Evolutionary conservation across 1,140 invertebrate species (phyloP), one percentile per base, ranked within the genome.

Genomic region (Drosophila pseudoobscura): DNA sequence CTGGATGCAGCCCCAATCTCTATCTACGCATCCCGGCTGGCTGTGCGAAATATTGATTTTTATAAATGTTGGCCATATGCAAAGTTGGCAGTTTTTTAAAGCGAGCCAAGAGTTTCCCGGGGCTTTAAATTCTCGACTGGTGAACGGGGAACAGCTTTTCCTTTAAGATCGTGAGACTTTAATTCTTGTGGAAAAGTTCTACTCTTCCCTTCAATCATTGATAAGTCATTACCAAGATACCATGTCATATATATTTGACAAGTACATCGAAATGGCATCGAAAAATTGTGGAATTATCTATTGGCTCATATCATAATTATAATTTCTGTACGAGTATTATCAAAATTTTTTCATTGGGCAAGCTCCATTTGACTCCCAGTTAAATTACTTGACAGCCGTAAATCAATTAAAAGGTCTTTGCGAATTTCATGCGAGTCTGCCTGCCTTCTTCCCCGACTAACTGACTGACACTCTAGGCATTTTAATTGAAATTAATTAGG

Each of bases 401-500:
- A 87, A 82, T 78, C 82, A 85, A 85, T 85, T 87, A 85, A 87
- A 87, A 78, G 58, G 58, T 71, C 70, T 72, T 59, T 85, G 74
- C 77, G 64, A 80, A 70, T 78, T 64, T 59, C 43, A 50, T 7
- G 31, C 31, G 2, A 31, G 31, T 8, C 29, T 31, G 31, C 31
- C 31, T 31, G 29, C 7, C 20, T 20, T 20, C 41, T n/a, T 7
- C 9, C 31, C 55, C 13, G 20, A n/a, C 20, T 43, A 11, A 31
- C 31, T 73, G 76, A 70, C 77, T 52, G 80, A 69, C 49, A 63
- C 78, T 78, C 83, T 88, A 88, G 75, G 83, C 83, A 88, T 88
- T 88, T 85, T 87, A 87, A 88, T 87, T 88, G 82, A 87, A 87
- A 88, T 88, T 87, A 87, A 87, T 87, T 87, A 88, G 82, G 61